Evolutionary conservation across 37 sponge, comb jelly and placozoan genomes (phyloP).

Genomic region (Ephydatia muelleri): DNA sequence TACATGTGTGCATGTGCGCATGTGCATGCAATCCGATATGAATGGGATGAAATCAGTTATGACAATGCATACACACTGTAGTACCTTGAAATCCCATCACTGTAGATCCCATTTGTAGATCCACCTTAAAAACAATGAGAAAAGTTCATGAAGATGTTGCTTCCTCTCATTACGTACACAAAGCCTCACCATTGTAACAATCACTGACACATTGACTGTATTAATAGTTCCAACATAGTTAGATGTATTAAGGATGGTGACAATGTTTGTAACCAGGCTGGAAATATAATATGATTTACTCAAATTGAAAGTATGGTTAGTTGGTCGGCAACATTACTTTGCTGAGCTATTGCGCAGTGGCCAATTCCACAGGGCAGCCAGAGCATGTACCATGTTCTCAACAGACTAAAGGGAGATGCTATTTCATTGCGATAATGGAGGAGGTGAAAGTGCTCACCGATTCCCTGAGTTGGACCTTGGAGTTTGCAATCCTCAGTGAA

Average conservation of each 20-base stretch:
- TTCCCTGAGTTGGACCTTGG: not conserved
- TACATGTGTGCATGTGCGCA: no score
- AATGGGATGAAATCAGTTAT: no score
- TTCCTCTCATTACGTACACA: not conserved
- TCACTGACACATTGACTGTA: not conserved
- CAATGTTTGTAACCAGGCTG: not conserved
- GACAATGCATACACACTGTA: not conserved
- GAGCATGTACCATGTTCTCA: not conserved
- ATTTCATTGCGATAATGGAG: not conserved
- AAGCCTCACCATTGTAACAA: not conserved
- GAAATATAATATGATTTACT: not conserved
- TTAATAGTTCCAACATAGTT: not conserved
- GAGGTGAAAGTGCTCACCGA: not conserved
- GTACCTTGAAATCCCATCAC: not conserved
- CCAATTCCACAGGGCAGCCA: not conserved
- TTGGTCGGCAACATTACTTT: not conserved
- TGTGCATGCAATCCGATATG: no score
- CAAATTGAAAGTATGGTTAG: not conserved
- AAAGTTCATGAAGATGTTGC: not conserved
- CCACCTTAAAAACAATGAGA: not conserved
- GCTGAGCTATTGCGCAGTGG: not conserved
- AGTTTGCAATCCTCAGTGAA: not conserved
- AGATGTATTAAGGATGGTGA: not conserved
- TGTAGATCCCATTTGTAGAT: not conserved
- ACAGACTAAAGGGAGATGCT: not conserved